Percentiles rank a stretch among this genome's conserved stretches.
These are phyloP conservation scores for Invenusta paracnida DNA, from an alignment of 2,888 invertebrate species.

Conservation along the genomic window DNA sequence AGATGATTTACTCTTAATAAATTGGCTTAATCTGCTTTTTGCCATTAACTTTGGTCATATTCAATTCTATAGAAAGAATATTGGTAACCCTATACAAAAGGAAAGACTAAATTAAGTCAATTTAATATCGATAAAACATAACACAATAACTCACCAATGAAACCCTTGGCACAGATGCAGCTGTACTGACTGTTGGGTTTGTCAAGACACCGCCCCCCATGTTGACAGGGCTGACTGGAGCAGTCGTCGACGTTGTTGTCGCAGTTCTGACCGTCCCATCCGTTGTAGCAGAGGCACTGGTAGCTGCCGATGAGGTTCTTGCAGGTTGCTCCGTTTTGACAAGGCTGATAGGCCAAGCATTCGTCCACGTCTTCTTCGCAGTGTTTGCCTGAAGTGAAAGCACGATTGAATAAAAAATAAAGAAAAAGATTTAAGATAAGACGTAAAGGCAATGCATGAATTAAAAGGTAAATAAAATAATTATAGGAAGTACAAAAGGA, in stretches of 20 bases:
- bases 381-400: conserved; percentile 2
- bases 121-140: too few species aligned
- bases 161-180: background rate
- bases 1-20: too few species aligned
- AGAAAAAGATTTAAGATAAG: too few species aligned
- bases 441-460: too few species aligned
- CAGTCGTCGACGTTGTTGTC: conserved; percentile 26
- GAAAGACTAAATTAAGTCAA: too few species aligned
- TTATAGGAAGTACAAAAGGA: too few species aligned
- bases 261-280: conserved; percentile 36
- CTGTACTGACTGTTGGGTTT: conserved; percentile 18
- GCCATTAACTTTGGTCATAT: too few species aligned
- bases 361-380: conserved; percentile 39
- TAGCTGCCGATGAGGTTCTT: conserved; percentile 15
- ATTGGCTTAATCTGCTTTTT: too few species aligned
- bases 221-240: conserved; percentile 34
- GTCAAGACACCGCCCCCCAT: conserved; percentile 21
- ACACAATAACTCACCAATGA: background rate
- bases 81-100: too few species aligned
- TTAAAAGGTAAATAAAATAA: too few species aligned
- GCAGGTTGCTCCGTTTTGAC: conserved; percentile 35
- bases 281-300: conserved; percentile 34
- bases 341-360: conserved; percentile 33
- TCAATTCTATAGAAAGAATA: too few species aligned
- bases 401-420: too few species aligned